Evolutionary conservation across 2,797 vertebrate genomes (phyloP), one percentile per base, ranked within the genome.

Genomic region (Protonibea diacanthus): DNA sequence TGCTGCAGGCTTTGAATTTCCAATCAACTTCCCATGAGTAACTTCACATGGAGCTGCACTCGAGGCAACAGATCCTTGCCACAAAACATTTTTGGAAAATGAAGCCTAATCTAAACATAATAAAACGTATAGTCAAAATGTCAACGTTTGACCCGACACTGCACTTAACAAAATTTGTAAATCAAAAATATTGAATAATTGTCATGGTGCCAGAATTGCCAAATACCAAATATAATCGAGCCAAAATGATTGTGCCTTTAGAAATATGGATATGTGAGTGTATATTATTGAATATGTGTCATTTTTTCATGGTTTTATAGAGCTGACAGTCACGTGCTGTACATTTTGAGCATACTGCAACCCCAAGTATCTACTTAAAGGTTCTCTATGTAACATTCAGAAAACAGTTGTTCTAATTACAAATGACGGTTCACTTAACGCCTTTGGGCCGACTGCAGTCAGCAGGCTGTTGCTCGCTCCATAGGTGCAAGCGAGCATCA

Each of bases 1-100:
- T 63, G 81, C 86, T 89, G 84, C 83, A 88, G 81, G 81, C 88
- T 91, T 89, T 89, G 83, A 84, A 90, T 88, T 90, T 91, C 70
- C 88, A 87, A 88, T 91, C 84, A 90, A 88, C 73, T 86, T 88
- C 78, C 81, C 85, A 71, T 75, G 80, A 91, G 86, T 78, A 88
- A 85, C 83, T 85, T 81, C 76, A 79, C 76, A 86, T 77, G 59
- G 33, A 86, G 77, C 67, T 84, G 78, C 73, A 85, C 84, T 77
- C 20, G 0, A 71, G 76, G 84, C 83, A 72, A 78, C 17, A 61
- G 44, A 81, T 44, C 76, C 53, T 74, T 70, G 62, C 51, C 75
- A 78, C 27, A 7, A 85, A 83, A 70, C 57, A 57, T 29, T 75
- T 64, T 52, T n/a, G 61, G 33, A 68, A 77, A 87, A 68, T 53